A percentile compares a stretch with the other conserved stretches of the same genome.
Conservation (phyloP, 1,140 invertebrate species). For the Drosophila auraria region DNA sequence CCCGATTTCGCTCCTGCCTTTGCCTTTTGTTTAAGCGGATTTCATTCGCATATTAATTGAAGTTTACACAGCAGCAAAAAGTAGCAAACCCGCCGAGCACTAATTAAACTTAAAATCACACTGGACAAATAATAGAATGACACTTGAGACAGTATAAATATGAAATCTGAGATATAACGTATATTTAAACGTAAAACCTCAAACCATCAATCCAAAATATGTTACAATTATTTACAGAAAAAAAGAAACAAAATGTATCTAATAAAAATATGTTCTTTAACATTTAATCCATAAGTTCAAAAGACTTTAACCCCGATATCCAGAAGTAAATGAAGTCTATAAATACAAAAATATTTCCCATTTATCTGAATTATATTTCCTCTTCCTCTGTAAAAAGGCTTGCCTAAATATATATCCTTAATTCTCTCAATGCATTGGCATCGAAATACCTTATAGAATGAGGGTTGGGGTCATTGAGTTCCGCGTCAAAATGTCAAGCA, state of each 20-base stretch:
- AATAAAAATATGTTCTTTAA: too few species aligned
- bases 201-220: background rate
- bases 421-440: slow-evolving; percentile 5
- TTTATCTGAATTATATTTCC: too few species aligned
- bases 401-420: too few species aligned
- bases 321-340: too few species aligned
- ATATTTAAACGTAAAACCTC: background rate
- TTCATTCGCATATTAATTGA: slow-evolving; percentile 81
- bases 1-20: slow-evolving; percentile 19
- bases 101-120: slow-evolving; percentile 56
- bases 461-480: slow-evolving; percentile 15
- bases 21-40: slow-evolving; percentile 78
- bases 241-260: background rate
- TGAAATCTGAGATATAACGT: too few species aligned
- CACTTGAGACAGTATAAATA: background rate
- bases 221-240: background rate
- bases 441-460: slow-evolving; percentile 37
- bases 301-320: too few species aligned
- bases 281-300: too few species aligned
- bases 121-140: background rate
- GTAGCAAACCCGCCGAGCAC: slow-evolving; percentile 14
- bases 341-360: too few species aligned
- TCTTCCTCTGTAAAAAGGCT: background rate
- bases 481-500: slow-evolving; percentile 73
- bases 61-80: slow-evolving; percentile 75